Evolutionary conservation across 2,113 vertebrate genomes (phyloP).

Genomic region (Actenoides hombroni): DNA sequence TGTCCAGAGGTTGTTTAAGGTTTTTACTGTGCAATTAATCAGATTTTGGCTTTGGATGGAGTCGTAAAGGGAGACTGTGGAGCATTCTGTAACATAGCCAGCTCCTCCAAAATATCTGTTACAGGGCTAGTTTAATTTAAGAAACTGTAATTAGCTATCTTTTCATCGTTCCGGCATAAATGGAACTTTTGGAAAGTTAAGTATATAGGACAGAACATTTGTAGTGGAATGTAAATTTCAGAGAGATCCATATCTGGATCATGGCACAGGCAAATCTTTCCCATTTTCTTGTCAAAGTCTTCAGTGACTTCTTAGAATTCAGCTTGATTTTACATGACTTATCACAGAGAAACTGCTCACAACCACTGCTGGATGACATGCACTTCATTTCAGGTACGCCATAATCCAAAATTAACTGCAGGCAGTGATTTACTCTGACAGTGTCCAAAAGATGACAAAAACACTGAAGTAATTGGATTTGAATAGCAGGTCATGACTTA

Average conservation of each 20-base stretch:
- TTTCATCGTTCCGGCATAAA: fast-evolving
- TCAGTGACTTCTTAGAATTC: not conserved
- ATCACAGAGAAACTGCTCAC: not conserved
- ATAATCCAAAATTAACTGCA: not conserved
- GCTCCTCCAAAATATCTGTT: not conserved
- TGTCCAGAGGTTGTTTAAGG: not conserved
- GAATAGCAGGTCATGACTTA: not conserved
- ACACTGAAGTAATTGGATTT: not conserved
- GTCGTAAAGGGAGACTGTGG: not conserved
- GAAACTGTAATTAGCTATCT: not conserved
- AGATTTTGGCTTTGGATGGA: not conserved
- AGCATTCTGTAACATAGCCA: not conserved
- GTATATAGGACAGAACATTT: not conserved
- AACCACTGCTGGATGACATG: not conserved
- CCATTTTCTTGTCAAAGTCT: not conserved
- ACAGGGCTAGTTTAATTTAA: conserved; percentile 5
- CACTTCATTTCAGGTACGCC: not conserved
- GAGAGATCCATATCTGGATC: not conserved
- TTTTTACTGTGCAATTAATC: conserved; percentile 13
- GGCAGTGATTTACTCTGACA: not conserved
- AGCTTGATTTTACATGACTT: not conserved
- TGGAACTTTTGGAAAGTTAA: not conserved
- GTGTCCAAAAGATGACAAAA: not conserved
- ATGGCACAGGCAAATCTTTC: not conserved
- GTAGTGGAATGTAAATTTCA: not conserved